phyloP scores from a whole-genome alignment of 2,113 vertebrate species.

The Syngnathoides biaculeatus region DNA sequence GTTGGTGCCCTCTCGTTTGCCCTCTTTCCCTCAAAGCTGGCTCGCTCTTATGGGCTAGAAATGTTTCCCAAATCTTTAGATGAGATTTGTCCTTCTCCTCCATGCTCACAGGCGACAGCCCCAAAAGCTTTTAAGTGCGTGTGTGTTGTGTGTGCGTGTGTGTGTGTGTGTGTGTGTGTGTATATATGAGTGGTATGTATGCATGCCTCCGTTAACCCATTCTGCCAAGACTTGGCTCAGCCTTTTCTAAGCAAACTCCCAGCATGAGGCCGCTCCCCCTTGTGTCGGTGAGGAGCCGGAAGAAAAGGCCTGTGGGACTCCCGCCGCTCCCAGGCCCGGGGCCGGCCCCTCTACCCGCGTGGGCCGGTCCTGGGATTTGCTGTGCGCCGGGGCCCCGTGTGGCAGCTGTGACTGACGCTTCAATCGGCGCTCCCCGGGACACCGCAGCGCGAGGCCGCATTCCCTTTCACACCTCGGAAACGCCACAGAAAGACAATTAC shows the following conservation, averaged over 20 bases:
- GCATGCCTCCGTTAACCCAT: slow-evolving; percentile 68
- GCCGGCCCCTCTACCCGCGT: slow-evolving; percentile 48
- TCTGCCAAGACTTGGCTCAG: slow-evolving; percentile 62
- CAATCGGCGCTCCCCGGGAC: slow-evolving; percentile 73
- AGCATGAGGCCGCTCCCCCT: slow-evolving; percentile 60
- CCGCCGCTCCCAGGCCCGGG: slow-evolving; percentile 62
- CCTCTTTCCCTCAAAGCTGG: neutral
- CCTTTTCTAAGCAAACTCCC: slow-evolving; percentile 73
- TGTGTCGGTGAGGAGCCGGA: slow-evolving; percentile 59
- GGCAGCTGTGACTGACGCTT: slow-evolving; percentile 78
- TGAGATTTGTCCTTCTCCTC: slow-evolving; percentile 55
- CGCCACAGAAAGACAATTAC: slow-evolving; percentile 68
- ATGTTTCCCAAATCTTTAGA: slow-evolving; percentile 42
- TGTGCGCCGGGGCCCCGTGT: slow-evolving; percentile 61
- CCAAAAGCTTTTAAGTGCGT: slow-evolving; percentile 31
- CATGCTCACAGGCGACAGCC: slow-evolving; percentile 52
- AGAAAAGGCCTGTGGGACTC: slow-evolving; percentile 69
- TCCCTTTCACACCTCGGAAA: slow-evolving; percentile 76
- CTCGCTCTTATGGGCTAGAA: neutral
- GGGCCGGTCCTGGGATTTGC: slow-evolving; percentile 65
- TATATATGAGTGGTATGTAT: slow-evolving; percentile 21
- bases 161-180: slow-evolving; percentile 24
- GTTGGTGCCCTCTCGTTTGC: slow-evolving; percentile 40
- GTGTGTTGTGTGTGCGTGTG: slow-evolving; percentile 20
- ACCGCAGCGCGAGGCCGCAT: slow-evolving; percentile 63